A percentile compares a stretch with the other conserved stretches of the same genome.
phyloP scores from a whole-genome alignment of 2,113 vertebrate genomes.

The Empidonax traillii region DNA sequence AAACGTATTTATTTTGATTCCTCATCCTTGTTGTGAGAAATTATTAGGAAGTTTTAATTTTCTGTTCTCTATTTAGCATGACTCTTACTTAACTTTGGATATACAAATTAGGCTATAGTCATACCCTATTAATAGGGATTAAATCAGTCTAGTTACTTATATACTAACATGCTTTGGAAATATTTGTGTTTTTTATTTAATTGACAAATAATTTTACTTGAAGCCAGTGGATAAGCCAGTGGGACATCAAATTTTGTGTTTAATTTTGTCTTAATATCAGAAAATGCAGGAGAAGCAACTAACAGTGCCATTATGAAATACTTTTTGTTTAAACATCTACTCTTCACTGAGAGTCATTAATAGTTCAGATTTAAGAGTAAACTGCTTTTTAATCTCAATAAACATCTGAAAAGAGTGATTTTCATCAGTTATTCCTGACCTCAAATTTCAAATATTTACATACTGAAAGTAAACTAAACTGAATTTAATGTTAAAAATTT shows the following conservation, averaged over 20 bases:
- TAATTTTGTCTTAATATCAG: not conserved
- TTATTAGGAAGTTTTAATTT: not conserved
- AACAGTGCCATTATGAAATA: not conserved
- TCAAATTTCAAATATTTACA: not conserved
- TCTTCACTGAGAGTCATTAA: not conserved
- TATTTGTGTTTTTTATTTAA: not conserved
- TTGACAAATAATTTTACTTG: not conserved
- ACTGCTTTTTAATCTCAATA: not conserved
- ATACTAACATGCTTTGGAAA: constrained; percentile 71
- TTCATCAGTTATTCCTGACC: not conserved
- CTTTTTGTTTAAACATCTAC: not conserved
- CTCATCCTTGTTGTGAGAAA: not conserved
- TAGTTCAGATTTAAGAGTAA: not conserved
- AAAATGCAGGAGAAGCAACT: not conserved
- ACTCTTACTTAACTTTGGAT: not conserved
- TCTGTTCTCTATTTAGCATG: not conserved
- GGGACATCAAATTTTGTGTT: not conserved
- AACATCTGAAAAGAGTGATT: not conserved
- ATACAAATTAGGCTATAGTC: not conserved
- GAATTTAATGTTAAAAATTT: not conserved
- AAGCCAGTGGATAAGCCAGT: not conserved
- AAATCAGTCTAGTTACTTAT: constrained; percentile 73
- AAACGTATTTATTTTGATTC: not conserved
- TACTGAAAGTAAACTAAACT: not conserved
- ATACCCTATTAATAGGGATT: not conserved